Evolutionary conservation across 2,797 vertebrate genomes (phyloP).

Genomic region (Epinephelus awoara): DNA sequence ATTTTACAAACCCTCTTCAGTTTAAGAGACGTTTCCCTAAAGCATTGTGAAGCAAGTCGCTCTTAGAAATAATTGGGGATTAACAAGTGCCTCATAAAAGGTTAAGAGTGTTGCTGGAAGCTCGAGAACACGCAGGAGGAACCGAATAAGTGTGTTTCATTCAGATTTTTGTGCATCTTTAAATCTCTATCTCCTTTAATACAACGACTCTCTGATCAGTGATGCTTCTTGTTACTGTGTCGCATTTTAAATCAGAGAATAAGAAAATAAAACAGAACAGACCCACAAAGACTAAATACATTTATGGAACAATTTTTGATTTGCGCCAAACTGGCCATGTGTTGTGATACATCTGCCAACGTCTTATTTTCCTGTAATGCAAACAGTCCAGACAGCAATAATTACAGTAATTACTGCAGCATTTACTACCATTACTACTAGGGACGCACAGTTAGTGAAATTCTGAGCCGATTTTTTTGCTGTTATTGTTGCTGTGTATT

Average conservation of each 20-base stretch:
- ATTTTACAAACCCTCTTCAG: not conserved
- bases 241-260: not conserved
- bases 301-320: slow-evolving; percentile 1
- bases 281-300: not conserved
- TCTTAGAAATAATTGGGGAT: not conserved
- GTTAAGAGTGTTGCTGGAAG: not conserved
- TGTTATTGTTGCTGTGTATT: too few relatives aligned
- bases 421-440: not conserved
- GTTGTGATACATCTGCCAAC: slow-evolving; percentile 14
- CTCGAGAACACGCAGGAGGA: not conserved
- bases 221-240: not conserved
- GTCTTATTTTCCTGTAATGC: slow-evolving; percentile 5
- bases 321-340: slow-evolving; percentile 11
- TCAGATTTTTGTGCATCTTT: not conserved
- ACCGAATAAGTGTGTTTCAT: not conserved
- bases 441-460: too few relatives aligned
- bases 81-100: not conserved
- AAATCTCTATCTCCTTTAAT: not conserved
- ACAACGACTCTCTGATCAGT: not conserved
- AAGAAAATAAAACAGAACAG: not conserved
- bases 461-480: too few relatives aligned
- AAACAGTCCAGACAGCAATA: not conserved
- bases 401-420: not conserved
- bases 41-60: not conserved
- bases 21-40: slow-evolving; percentile 1